Evolutionary conservation across 2,888 invertebrate species (phyloP).

Genomic region (Caenorhabditis drosophilae): DNA sequence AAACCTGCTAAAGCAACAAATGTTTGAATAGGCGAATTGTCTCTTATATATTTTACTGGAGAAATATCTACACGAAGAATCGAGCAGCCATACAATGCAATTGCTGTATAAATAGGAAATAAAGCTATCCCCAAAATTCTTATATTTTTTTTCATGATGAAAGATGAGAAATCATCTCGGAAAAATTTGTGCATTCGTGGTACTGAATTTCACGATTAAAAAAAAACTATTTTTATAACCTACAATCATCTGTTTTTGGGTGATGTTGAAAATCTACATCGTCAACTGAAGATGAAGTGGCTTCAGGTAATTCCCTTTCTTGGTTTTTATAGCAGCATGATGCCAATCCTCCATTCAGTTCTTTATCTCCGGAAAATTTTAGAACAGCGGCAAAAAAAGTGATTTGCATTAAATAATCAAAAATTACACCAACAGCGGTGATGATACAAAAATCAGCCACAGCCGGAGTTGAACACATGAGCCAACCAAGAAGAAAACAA

Average conservation of each 20-base stretch:
- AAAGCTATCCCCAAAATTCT: slow-evolving; percentile 48
- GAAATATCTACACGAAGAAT: slow-evolving; percentile 64
- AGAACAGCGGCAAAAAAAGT: slow-evolving; percentile 67
- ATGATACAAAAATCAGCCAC: slow-evolving; percentile 68
- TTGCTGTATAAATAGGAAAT: slow-evolving; percentile 60
- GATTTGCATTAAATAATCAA: slow-evolving; percentile 67
- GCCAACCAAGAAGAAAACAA: slow-evolving; percentile 68
- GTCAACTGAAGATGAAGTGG: neutral
- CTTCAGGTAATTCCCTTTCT: neutral
- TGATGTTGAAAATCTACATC: slow-evolving; percentile 45
- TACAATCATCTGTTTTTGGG: slow-evolving; percentile 43
- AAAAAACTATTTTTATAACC: slow-evolving; percentile 10
- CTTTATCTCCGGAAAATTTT: slow-evolving; percentile 64
- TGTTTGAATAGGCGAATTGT: slow-evolving; percentile 68
- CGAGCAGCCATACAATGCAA: slow-evolving; percentile 65
- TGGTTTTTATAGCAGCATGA: slow-evolving; percentile 52
- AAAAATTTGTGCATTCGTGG: slow-evolving; percentile 66
- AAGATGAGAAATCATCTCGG: slow-evolving; percentile 61
- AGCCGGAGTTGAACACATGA: slow-evolving; percentile 67
- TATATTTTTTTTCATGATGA: slow-evolving; percentile 61
- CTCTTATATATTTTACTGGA: slow-evolving; percentile 68
- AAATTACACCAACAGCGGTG: slow-evolving; percentile 64
- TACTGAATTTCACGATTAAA: slow-evolving; percentile 43
- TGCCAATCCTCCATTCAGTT: slow-evolving; percentile 61
- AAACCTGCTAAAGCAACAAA: slow-evolving; percentile 67